Conservation (phyloP, 2,113 vertebrate genomes). For the Alethe castanea region DNA sequence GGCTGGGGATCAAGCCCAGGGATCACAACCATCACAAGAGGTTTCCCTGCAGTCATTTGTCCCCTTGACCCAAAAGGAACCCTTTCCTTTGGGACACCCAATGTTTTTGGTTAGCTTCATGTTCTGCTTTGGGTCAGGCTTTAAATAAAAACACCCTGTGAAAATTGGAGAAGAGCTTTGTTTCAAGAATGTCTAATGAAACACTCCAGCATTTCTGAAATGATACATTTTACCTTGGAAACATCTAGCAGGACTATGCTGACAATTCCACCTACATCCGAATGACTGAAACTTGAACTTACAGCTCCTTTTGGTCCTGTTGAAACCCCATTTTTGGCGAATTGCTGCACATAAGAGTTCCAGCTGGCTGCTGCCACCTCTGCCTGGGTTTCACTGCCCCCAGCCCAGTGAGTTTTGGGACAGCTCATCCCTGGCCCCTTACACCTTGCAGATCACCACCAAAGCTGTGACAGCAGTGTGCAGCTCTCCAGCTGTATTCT, state of each 20-base stretch:
- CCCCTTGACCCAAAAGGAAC: background rate
- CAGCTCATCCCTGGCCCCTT: background rate
- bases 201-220: constrained; percentile 26
- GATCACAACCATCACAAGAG: background rate
- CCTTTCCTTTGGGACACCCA: background rate
- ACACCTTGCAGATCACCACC: background rate
- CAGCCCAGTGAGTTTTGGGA: background rate
- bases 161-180: constrained; percentile 11
- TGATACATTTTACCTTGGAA: constrained; percentile 4
- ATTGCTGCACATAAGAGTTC: background rate
- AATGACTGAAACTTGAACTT: constrained; percentile 35
- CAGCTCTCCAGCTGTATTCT: background rate
- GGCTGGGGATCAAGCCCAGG: background rate
- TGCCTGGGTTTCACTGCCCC: background rate
- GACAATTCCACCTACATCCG: constrained; percentile 2
- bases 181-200: constrained; percentile 46
- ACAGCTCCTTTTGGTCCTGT: background rate
- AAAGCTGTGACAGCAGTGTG: background rate
- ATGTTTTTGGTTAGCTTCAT: background rate
- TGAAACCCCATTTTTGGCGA: background rate
- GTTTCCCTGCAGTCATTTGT: background rate
- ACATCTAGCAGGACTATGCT: background rate
- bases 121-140: background rate
- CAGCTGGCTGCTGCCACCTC: background rate
- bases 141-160: background rate